These are phyloP conservation scores for Pluvianellus socialis DNA, from an alignment of 2,113 vertebrate genomes.

Conservation along the genomic window DNA sequence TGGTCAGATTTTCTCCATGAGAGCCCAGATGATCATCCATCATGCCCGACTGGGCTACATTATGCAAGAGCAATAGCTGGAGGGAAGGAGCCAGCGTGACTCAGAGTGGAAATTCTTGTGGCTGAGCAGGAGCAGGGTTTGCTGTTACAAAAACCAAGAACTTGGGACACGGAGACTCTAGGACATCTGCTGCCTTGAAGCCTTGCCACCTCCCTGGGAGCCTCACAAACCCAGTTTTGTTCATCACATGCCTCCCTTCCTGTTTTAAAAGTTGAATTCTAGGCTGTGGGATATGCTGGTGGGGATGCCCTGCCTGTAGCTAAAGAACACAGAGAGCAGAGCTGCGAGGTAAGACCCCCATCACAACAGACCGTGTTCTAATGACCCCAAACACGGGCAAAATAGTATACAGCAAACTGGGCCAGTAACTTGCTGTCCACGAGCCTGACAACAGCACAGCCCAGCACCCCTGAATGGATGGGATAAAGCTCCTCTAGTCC, in stretches of 20 bases:
- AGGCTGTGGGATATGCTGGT: background rate
- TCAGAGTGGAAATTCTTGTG: slow-evolving; percentile 57
- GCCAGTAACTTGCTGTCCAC: background rate
- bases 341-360: background rate
- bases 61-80: slow-evolving; percentile 52
- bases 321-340: background rate
- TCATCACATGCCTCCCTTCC: background rate
- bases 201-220: background rate
- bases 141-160: slow-evolving; percentile 18
- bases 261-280: slow-evolving; percentile 7
- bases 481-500: background rate
- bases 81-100: slow-evolving; percentile 6
- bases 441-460: background rate
- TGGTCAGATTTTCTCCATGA: slow-evolving; percentile 31
- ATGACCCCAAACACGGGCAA: background rate
- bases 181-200: background rate
- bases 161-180: background rate
- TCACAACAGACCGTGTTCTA: background rate
- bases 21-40: slow-evolving; percentile 18
- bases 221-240: background rate
- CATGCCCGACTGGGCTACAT: background rate
- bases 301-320: background rate
- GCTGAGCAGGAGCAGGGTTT: background rate
- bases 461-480: accelerated
- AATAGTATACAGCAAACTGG: background rate